phyloP scores from a whole-genome alignment of 2,888 invertebrate genomes.

The Bhutanitis thaidina region DNA sequence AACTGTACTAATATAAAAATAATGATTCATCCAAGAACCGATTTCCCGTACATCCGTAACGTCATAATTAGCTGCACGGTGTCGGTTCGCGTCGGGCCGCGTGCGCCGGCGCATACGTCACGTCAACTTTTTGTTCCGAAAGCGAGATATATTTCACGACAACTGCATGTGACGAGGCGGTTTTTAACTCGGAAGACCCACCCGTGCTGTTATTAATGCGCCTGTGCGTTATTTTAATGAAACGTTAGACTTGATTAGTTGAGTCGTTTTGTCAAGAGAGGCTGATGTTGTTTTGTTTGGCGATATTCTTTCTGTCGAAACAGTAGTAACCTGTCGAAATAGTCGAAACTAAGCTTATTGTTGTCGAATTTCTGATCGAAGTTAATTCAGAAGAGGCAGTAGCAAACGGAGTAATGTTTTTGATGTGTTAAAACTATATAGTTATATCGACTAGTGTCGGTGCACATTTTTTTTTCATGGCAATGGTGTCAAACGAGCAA shows the following conservation, averaged over 20 bases:
- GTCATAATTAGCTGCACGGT: conserved; percentile 36
- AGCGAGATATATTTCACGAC: conserved; percentile 31
- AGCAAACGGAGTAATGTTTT: no score
- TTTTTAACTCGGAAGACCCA: conserved; percentile 35
- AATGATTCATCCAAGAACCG: conserved; percentile 21
- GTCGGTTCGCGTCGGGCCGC: conserved; percentile 23
- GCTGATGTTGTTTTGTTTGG: conserved; percentile 1
- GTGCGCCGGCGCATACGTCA: conserved; percentile 38
- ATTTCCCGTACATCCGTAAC: conserved; percentile 19
- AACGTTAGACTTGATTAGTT: conserved; percentile 35
- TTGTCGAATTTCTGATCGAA: no score
- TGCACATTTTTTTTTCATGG: no score
- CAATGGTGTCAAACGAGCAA: no score
- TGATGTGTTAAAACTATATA: no score
- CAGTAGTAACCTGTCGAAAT: no score
- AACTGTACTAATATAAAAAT: no score
- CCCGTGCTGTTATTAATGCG: conserved; percentile 32
- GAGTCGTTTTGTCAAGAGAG: conserved; percentile 27
- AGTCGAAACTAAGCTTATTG: no score
- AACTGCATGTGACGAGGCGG: conserved; percentile 29
- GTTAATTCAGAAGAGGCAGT: no score
- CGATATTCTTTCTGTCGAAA: background rate
- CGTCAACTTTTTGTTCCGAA: conserved; percentile 33
- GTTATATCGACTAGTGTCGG: no score
- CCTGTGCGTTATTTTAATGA: conserved; percentile 35